Base-by-base conservation (phyloP, 35 echinoderm and acorn worm species). In the Chiridota heheva region DNA sequence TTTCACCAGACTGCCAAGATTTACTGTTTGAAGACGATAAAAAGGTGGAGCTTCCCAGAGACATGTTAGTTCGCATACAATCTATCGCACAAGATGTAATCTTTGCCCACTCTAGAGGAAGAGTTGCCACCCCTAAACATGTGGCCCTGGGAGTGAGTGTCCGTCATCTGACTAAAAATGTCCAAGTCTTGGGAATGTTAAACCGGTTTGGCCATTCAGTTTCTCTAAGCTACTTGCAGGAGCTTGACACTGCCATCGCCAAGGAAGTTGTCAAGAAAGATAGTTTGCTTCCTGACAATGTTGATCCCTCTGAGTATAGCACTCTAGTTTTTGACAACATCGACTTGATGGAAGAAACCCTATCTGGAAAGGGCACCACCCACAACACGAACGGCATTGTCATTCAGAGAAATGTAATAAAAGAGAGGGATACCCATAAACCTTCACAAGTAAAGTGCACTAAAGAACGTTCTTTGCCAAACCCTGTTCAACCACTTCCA, bases 291-390 rank as follows among this genome's bases (percentile, higher is more conserved):
- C 89, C 82, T 37, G 7, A 81, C 20, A 16, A 42, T 15, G 4
- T 78, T 12, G 8, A 58, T 18, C 5, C 34, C 4, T 4, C 45
- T 61, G 10, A 16, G 3, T 86, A 36, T 55, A 91, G 72, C 28
- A 91, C 89, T 7, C 44, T 91, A 1, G 82, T 91, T 0, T 86
- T 72, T 72, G 89, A 91, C 44, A 91, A 86, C 47, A 85, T 70
- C n/a, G 88, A 85, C 62, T 85, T 84, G 38, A 63, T 71, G n/a
- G 88, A 90, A 63, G 47, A 86, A 75, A 91, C 89, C 5, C 13
- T 91, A 4, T 79, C 89, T 2, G 89, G 89, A 5, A 84, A 80
- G 72, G 78, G 77, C 10, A 82, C 65, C 15, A 89, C 86, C 8
- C 77, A 89, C 36, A 82, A 83, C 38, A 89, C 86, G 0, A 89